These are phyloP conservation scores for Apolygus lucorum DNA, from an alignment of 1,140 invertebrate genomes.

Conservation along the genomic window DNA sequence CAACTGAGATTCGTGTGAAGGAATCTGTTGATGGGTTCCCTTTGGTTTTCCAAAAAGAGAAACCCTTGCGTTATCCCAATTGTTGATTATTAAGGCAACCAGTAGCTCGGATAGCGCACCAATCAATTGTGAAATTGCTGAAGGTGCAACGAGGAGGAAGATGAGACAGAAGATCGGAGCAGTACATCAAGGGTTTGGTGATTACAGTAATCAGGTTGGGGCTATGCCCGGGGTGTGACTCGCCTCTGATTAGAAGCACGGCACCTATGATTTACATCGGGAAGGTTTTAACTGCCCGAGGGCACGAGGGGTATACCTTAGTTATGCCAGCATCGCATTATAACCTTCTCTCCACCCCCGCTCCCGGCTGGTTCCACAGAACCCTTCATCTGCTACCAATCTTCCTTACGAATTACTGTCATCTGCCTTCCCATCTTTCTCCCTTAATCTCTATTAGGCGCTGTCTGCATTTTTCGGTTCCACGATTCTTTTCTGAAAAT, in stretches of 20 bases:
- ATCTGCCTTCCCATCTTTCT: not conserved
- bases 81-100: not conserved
- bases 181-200: not conserved
- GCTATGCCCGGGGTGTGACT: not conserved
- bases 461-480: not conserved
- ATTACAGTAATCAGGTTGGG: not conserved
- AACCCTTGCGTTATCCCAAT: not conserved
- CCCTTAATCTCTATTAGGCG: not conserved
- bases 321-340: not conserved
- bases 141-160: not conserved
- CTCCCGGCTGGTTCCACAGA: not conserved
- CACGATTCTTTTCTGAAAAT: too few species aligned
- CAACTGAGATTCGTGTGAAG: not conserved
- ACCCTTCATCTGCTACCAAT: not conserved
- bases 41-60: not conserved
- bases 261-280: not conserved
- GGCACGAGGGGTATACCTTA: not conserved
- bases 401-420: not conserved
- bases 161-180: not conserved
- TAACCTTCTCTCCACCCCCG: not conserved
- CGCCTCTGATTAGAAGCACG: not conserved
- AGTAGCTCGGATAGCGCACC: not conserved
- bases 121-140: not conserved
- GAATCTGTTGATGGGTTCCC: not conserved
- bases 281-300: not conserved